Evolutionary conservation across 2,113 vertebrate species (phyloP).

Genomic region (Callopanchax toddi): DNA sequence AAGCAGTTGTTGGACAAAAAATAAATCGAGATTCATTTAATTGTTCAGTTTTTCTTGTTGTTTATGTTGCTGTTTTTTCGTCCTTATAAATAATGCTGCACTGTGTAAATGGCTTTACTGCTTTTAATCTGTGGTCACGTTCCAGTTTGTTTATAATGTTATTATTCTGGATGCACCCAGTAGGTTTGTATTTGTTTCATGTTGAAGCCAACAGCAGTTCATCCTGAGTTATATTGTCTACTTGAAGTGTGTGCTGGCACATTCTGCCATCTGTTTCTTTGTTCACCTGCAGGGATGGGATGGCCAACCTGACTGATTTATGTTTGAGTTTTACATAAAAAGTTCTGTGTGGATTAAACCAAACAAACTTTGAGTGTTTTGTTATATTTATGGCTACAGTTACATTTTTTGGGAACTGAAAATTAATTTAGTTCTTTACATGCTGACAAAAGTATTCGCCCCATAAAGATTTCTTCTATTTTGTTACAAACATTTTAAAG

Average conservation of each 20-base stretch:
- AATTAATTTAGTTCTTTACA: no score
- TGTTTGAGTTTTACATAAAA: conserved; percentile 39
- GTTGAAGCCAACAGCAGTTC: conserved; percentile 10
- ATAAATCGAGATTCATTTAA: no score
- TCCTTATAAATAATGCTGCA: background rate
- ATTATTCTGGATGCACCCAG: background rate
- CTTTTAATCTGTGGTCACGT: conserved; percentile 18
- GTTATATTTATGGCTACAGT: no score
- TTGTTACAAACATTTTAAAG: no score
- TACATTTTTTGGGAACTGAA: no score
- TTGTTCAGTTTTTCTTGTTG: background rate
- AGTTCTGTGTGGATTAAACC: conserved; percentile 7
- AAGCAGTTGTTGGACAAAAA: conserved; percentile 43
- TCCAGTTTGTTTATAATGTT: background rate
- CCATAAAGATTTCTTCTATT: no score
- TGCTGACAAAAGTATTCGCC: no score
- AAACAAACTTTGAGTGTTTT: background rate
- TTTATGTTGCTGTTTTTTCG: background rate
- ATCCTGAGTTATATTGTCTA: conserved; percentile 2
- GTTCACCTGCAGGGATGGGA: conserved; percentile 24
- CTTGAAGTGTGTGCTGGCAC: background rate
- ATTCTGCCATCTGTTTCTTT: conserved; percentile 21
- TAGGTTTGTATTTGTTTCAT: background rate
- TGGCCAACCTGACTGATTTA: conserved; percentile 1
- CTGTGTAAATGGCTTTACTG: background rate